Base-by-base conservation (phyloP, 1,140 invertebrate species). In the Hyphantria cunea region DNA sequence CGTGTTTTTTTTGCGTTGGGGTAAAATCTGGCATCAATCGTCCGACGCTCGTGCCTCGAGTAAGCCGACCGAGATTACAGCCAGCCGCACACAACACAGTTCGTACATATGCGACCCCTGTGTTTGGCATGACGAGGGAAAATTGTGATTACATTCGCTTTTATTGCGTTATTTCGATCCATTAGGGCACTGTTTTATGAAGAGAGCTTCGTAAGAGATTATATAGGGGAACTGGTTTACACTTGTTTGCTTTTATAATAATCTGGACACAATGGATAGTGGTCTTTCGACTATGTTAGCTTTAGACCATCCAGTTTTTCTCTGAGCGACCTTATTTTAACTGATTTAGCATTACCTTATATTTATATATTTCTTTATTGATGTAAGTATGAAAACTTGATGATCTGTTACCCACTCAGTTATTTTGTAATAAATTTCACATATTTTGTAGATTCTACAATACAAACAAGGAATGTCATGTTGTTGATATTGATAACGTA, bases 111-210 rank as follows among this genome's bases (percentile, higher is more conserved):
- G 66, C 61, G 60, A 65, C 69, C 70, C 73, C 68, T 66, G 59
- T 55, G 54, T 48, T 63, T 66, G 42, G 34, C 39, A 48, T 62
- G 62, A 66, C 51, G 60, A 68, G 67, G 72, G 74, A 68, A 75
- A 66, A 70, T 70, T 66, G 64, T 71, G 63, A 78, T 84, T 71
- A 78, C 72, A 76, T 73, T 70, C 73, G 65, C 68, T 64, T 75
- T 76, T 75, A 78, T 76, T 76, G 68, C 72, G 76, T 78, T 78
- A 80, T 74, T 66, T 71, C 61, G 54, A 47, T 66, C 68, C 63
- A 63, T 75, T 71, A 70, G 48, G 48, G 56, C 45, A 42, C 15
- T 60, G 56, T 60, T 60, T 60, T 60, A 50, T 60, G 47, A 45
- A 60, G 32, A 42, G 42, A 33, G 17, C 17, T 17, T 32, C 47